Percentiles rank a stretch among this genome's conserved stretches.
Conservation (phyloP, 2,797 vertebrate species). For the Botia almorhae region DNA sequence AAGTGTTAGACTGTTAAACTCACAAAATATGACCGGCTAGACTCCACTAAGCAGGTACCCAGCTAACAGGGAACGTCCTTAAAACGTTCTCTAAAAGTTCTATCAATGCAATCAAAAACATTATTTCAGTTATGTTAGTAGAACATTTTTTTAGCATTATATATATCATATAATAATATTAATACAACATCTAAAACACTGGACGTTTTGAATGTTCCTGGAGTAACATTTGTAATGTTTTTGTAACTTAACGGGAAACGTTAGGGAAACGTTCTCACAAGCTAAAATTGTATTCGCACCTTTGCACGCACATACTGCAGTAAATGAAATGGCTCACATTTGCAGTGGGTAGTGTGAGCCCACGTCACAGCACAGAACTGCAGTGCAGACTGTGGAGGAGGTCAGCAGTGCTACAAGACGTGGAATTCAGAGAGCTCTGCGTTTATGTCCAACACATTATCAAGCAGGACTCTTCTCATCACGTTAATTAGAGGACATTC, state of each 20-base stretch:
- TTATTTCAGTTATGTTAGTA: no score
- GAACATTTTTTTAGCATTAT: no score
- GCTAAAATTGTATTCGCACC: slow-evolving; percentile 12
- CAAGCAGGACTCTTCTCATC: slow-evolving; percentile 13
- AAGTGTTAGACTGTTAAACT: slow-evolving; percentile 48
- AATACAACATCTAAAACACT: no score
- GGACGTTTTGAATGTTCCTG: no score
- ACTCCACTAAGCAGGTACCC: slow-evolving; percentile 41
- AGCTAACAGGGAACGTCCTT: no score
- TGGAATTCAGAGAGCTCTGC: neutral
- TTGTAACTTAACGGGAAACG: no score
- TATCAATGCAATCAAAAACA: no score
- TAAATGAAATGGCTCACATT: slow-evolving; percentile 31
- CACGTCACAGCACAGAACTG: slow-evolving; percentile 38
- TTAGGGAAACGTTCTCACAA: no score
- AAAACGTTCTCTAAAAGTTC: no score
- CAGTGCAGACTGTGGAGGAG: slow-evolving; percentile 36
- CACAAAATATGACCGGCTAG: slow-evolving; percentile 45
- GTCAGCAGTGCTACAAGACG: neutral
- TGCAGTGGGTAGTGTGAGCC: slow-evolving; percentile 19
- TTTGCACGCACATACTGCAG: slow-evolving; percentile 31
- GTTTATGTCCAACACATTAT: slow-evolving; percentile 16
- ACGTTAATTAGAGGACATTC: slow-evolving; percentile 46
- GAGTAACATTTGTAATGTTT: no score
- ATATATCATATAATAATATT: no score